A percentile compares a stretch with the other conserved stretches of the same genome.
Evolutionary conservation across 1,140 invertebrate species (phyloP).

Genomic region (Heliconius hermathena): DNA sequence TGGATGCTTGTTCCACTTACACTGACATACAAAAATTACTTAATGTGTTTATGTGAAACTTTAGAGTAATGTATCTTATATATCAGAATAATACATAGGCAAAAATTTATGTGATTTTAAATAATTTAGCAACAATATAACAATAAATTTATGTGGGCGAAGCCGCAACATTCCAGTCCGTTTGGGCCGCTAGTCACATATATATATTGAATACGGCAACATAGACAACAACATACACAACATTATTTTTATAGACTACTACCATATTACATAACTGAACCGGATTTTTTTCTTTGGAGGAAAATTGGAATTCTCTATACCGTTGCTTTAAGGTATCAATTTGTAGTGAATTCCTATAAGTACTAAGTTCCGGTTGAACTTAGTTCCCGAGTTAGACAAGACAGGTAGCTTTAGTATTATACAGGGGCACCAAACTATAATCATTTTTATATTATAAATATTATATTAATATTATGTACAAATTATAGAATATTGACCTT

Average conservation of each 20-base stretch:
- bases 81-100: no score
- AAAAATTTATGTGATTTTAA: no score
- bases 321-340: slow-evolving; percentile 1
- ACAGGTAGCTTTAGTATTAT: slow-evolving; percentile 54
- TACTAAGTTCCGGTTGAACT: slow-evolving; percentile 40
- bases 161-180: no score
- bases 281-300: neutral
- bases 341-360: neutral
- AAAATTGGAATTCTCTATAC: neutral
- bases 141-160: no score
- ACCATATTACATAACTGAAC: neutral
- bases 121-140: no score
- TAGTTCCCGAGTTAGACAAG: slow-evolving; percentile 52
- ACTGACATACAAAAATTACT: no score
- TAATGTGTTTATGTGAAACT: no score
- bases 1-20: no score
- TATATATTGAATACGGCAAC: no score
- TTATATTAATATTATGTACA: neutral
- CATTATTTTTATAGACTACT: neutral
- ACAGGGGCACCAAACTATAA: slow-evolving; percentile 47
- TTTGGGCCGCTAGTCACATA: no score
- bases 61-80: no score
- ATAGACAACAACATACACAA: no score
- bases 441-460: neutral
- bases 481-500: neutral